These are phyloP conservation scores for Netelia melanura DNA, from an alignment of 2,888 invertebrate genomes.

Conservation along the genomic window DNA sequence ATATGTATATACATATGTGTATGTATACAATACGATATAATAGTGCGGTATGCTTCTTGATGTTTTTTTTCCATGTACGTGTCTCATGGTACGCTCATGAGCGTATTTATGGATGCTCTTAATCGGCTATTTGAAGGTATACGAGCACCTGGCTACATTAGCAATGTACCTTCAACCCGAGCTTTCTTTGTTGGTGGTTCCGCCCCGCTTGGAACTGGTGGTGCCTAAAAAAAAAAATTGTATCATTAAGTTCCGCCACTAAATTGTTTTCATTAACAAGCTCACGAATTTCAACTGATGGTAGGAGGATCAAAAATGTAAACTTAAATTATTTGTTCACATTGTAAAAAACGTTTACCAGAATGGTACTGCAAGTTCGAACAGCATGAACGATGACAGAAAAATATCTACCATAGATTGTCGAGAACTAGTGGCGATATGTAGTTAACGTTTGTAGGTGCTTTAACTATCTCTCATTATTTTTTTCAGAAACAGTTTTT, in stretches of 20 bases:
- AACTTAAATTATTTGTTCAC: no score
- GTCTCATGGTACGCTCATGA: conserved; percentile 32
- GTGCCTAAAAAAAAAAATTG: conserved; percentile 75
- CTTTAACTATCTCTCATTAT: no score
- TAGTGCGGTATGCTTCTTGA: conserved; percentile 39
- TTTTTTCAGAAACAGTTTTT: no score
- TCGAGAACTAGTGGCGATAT: no score
- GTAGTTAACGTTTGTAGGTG: no score
- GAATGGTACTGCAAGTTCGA: no score
- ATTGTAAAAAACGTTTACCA: no score
- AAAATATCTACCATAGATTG: no score
- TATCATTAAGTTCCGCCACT: not conserved
- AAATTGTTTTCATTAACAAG: no score
- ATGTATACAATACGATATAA: conserved; percentile 29
- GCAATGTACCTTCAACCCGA: conserved; percentile 84
- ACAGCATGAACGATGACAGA: no score
- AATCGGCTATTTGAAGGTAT: conserved; percentile 66
- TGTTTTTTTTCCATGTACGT: conserved; percentile 52
- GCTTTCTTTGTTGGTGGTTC: conserved; percentile 81
- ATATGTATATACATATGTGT: conserved; percentile 19
- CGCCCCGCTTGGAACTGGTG: conserved; percentile 77
- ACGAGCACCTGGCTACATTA: conserved; percentile 74
- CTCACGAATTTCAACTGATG: not conserved
- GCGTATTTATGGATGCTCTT: conserved; percentile 62
- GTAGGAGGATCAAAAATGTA: not conserved